Conservation (phyloP, 2,113 vertebrate species). For the Echinops telfairi region DNA sequence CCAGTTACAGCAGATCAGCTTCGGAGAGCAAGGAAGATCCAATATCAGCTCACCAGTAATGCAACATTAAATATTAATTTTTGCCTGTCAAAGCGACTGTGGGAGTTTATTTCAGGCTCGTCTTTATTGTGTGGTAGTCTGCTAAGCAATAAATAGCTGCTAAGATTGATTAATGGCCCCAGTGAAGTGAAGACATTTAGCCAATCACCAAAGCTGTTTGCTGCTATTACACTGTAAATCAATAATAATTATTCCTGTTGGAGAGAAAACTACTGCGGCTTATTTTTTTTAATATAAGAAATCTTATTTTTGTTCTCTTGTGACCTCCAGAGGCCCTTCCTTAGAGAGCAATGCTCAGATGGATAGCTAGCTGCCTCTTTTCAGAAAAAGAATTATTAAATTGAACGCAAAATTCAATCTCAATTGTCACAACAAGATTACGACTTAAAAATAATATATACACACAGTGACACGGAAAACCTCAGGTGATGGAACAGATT, state of each 20-base stretch:
- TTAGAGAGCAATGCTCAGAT: slow-evolving; percentile 14
- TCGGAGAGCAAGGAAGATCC: slow-evolving; percentile 24
- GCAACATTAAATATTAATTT: slow-evolving; percentile 77
- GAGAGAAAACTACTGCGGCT: slow-evolving; percentile 52
- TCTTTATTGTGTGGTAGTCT: slow-evolving; percentile 68
- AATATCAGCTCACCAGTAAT: slow-evolving; percentile 57
- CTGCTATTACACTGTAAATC: slow-evolving; percentile 78
- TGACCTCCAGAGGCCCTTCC: slow-evolving; percentile 48
- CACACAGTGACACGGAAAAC: not conserved
- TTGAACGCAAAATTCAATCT: slow-evolving; percentile 14
- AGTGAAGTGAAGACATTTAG: slow-evolving; percentile 78
- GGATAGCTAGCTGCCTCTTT: not conserved
- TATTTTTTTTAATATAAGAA: slow-evolving; percentile 65
- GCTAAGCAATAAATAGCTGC: slow-evolving; percentile 79
- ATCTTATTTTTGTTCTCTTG: slow-evolving; percentile 58
- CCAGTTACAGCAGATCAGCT: not conserved
- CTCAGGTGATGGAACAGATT: not conserved
- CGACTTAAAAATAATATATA: slow-evolving; percentile 8
- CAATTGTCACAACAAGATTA: slow-evolving; percentile 34
- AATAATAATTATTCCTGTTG: slow-evolving; percentile 79
- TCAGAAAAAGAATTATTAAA: slow-evolving; percentile 50
- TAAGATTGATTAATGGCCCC: slow-evolving; percentile 77
- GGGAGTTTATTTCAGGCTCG: slow-evolving; percentile 72
- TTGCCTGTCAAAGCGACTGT: slow-evolving; percentile 64
- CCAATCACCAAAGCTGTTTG: slow-evolving; percentile 78